A percentile compares a stretch with the other conserved stretches of the same genome.
phyloP scores from a whole-genome alignment of 23 tunicate species.

The Ciona savignyi region DNA sequence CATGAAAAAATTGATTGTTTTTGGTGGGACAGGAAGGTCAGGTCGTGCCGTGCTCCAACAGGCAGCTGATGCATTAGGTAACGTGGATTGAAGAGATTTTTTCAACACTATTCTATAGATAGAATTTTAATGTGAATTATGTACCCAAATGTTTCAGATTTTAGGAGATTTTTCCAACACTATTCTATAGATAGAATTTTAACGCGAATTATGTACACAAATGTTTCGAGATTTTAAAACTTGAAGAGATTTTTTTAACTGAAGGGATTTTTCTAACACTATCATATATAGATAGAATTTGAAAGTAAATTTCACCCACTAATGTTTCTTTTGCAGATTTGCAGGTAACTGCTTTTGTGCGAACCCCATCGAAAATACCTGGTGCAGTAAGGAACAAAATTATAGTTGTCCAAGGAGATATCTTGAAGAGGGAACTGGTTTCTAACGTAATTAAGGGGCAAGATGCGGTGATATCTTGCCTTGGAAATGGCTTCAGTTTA shows the following conservation, averaged over 20 bases:
- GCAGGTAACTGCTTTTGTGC: conserved; percentile 34
- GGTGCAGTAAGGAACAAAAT: conserved; percentile 24
- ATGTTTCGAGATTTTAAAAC: too few relatives aligned
- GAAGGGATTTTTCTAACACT: too few relatives aligned
- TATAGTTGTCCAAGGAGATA: conserved; percentile 40
- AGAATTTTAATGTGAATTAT: too few relatives aligned
- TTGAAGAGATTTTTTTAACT: too few relatives aligned
- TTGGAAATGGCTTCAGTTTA: conserved; percentile 32
- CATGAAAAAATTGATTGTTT: conserved; percentile 41
- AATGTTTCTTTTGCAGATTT: conserved; percentile 14
- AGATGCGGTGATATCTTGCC: conserved; percentile 68
- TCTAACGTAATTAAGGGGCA: conserved; percentile 50
- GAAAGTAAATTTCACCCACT: too few relatives aligned
- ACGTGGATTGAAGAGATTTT: too few relatives aligned
- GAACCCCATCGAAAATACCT: conserved; percentile 44
- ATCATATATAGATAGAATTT: too few relatives aligned
- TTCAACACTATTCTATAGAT: too few relatives aligned
- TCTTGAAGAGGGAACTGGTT: conserved; percentile 38
- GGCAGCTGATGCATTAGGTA: conserved; percentile 38
- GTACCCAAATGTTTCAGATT: too few relatives aligned
- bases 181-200: too few relatives aligned
- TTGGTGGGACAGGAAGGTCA: conserved; percentile 65
- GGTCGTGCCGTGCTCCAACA: conserved; percentile 49
- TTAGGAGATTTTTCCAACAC: too few relatives aligned
- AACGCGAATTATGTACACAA: too few relatives aligned